These are phyloP conservation scores for Rhinella marina DNA, from an alignment of 2,797 vertebrate genomes.

Conservation along the genomic window DNA sequence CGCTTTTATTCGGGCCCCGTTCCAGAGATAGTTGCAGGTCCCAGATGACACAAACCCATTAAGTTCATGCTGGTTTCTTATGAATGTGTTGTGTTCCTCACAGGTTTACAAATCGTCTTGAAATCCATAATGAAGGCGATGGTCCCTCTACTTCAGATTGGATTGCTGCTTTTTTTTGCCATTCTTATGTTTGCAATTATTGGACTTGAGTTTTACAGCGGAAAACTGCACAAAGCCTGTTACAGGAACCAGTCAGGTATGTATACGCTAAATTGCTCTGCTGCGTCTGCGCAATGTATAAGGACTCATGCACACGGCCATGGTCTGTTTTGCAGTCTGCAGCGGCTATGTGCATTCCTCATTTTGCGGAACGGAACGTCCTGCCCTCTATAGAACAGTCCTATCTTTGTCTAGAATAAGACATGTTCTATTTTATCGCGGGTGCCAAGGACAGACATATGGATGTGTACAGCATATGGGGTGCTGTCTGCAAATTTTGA, in stretches of 20 bases:
- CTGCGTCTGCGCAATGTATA: neutral
- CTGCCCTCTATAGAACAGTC: too few relatives aligned
- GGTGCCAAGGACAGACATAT: too few relatives aligned
- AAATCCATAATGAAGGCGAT: constrained; percentile 99
- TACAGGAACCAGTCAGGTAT: constrained; percentile 80
- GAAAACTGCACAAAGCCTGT: constrained; percentile 90
- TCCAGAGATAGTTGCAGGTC: too few relatives aligned
- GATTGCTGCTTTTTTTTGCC: constrained; percentile 94
- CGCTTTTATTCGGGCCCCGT: too few relatives aligned
- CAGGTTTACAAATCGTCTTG: constrained; percentile 95
- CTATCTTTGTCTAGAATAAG: too few relatives aligned
- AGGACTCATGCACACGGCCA: too few relatives aligned
- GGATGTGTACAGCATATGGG: too few relatives aligned
- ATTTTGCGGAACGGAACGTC: too few relatives aligned
- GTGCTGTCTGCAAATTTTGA: too few relatives aligned
- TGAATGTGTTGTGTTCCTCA: constrained; percentile 22
- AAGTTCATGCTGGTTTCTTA: neutral
- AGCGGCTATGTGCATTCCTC: neutral
- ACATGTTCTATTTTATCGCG: too few relatives aligned
- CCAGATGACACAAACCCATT: too few relatives aligned
- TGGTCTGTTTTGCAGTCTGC: neutral
- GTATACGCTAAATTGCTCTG: neutral
- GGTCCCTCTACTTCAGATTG: constrained; percentile 97
- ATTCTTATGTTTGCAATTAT: constrained; percentile 99
- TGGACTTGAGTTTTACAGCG: constrained; percentile 96